Conservation (phyloP, 1,140 invertebrate species). For the Rhagoletis zephyria region DNA sequence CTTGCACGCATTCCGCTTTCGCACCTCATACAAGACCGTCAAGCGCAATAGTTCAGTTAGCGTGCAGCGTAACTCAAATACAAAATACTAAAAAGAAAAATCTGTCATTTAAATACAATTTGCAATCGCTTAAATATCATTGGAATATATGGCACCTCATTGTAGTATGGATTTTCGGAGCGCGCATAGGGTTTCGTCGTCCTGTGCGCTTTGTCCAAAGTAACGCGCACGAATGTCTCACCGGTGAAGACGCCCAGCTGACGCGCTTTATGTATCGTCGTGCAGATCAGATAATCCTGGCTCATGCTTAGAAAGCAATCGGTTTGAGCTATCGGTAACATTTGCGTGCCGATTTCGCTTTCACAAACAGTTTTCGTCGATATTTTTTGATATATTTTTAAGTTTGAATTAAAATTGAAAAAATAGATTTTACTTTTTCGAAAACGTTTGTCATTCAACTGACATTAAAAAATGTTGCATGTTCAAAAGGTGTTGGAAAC, state of each 20-base stretch:
- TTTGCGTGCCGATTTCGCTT: slow-evolving; percentile 44
- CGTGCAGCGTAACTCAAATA: slow-evolving; percentile 79
- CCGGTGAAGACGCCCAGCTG: slow-evolving; percentile 69
- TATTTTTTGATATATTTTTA: neutral
- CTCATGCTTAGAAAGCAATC: slow-evolving; percentile 55
- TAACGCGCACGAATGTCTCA: slow-evolving; percentile 76
- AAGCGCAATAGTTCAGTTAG: slow-evolving; percentile 73
- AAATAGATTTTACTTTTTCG: slow-evolving; percentile 12
- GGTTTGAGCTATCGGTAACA: slow-evolving; percentile 50
- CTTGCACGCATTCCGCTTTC: slow-evolving; percentile 71
- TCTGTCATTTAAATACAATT: neutral
- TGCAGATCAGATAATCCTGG: slow-evolving; percentile 70
- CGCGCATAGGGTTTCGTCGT: slow-evolving; percentile 75
- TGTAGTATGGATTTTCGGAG: slow-evolving; percentile 77
- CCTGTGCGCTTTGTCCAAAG: slow-evolving; percentile 76
- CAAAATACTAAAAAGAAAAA: slow-evolving; percentile 78
- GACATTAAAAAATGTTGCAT: neutral
- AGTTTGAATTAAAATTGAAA: neutral
- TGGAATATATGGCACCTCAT: slow-evolving; percentile 74
- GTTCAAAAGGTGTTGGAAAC: too few relatives aligned
- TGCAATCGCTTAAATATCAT: neutral
- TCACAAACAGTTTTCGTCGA: neutral
- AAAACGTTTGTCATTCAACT: neutral
- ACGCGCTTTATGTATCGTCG: slow-evolving; percentile 69
- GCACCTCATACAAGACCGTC: slow-evolving; percentile 74